Base-by-base conservation (phyloP, 1,140 invertebrate genomes). In the Procambarus virginalis region DNA sequence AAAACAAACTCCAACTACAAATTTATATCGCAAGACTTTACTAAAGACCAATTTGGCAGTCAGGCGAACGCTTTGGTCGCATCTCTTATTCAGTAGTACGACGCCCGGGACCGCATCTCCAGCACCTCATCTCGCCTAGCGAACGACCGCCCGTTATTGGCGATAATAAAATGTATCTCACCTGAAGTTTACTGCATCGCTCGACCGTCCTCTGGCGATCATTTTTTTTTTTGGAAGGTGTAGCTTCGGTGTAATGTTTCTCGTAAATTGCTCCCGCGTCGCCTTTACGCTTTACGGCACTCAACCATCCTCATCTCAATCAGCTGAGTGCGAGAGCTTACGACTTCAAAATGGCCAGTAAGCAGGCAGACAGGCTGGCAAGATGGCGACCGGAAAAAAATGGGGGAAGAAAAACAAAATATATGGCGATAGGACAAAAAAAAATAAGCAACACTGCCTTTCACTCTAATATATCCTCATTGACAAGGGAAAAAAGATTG, bases 141-240 rank as follows among this genome's bases (percentile, higher is more conserved):
- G n/a, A 73, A 73, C 68, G 68, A 73, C 5, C 68, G 68, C n/a
- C 68, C 20, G 3, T 73, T 73, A 73, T 73, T 73, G n/a, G 22
- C 22, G 5, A 73, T 73, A 73, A 73, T 73, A 73, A 73, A 73
- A 73, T 73, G 68, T 73, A 34, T 73, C 68, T 73, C 68, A 73
- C 68, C 22, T 34, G 5, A 34, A 73, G 68, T 73, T 73, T 73
- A 73, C 14, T 22, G n/a, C 68, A 73, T 73, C 5, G 68, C 68
- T 20, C 22, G 68, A 73, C 20, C 68, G 68, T 22, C 22, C 22
- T 73, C 68, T 10, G 10, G 68, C 68, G 20, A 20, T n/a, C 5
- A 73, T 6, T 73, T 73, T 73, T 73, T 73, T 73, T 73, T 73
- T 20, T 68, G 1, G 64, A 34, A 22, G 5, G 68, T 73, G 20